Evolutionary conservation across 2,888 invertebrate species (phyloP).

Genomic region (Ceramica pisi): DNA sequence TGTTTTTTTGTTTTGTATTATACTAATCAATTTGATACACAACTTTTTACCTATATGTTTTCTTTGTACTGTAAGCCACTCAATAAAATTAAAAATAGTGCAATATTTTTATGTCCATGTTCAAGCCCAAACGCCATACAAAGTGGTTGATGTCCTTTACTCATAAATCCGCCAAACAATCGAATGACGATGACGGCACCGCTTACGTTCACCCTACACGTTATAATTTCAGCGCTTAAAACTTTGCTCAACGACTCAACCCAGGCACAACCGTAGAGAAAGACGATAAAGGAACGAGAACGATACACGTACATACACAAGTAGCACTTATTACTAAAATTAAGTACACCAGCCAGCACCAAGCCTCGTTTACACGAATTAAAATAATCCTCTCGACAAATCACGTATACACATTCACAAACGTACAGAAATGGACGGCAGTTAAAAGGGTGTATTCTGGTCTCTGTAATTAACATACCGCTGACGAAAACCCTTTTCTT

Average conservation of each 20-base stretch:
- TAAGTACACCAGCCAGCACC: constrained; percentile 51
- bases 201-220: constrained; percentile 13
- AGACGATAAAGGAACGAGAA: constrained; percentile 53
- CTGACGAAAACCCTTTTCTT: constrained; percentile 78
- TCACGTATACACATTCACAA: constrained; percentile 68
- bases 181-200: constrained; percentile 18
- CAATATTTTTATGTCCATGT: no score
- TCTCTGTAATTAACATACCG: constrained; percentile 81
- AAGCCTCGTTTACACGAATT: constrained; percentile 61
- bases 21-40: no score
- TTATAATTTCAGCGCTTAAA: constrained; percentile 49
- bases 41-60: no score
- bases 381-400: constrained; percentile 70
- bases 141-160: constrained; percentile 1
- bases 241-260: constrained; percentile 37
- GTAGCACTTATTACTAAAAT: constrained; percentile 52
- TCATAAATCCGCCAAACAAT: constrained; percentile 14
- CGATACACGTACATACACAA: constrained; percentile 47
- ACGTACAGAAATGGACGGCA: constrained; percentile 70
- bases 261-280: constrained; percentile 12
- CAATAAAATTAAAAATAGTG: no score
- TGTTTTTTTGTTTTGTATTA: no score
- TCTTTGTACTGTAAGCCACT: no score
- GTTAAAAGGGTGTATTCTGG: constrained; percentile 81
- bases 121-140: no score